These are phyloP conservation scores for Aporophyla nigra DNA, from an alignment of 2,888 invertebrate species.

Conservation along the genomic window DNA sequence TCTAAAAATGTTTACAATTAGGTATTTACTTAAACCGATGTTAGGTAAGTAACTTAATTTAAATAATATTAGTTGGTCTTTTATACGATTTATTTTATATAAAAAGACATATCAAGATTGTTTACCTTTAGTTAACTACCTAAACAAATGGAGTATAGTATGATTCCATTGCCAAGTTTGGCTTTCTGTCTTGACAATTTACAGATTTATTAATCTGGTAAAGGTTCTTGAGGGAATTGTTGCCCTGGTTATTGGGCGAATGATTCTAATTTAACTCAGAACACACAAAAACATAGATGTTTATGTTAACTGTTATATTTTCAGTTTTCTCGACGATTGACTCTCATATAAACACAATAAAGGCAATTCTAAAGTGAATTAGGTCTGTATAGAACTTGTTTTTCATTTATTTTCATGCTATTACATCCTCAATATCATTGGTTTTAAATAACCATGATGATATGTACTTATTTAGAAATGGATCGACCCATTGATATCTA, in stretches of 20 bases:
- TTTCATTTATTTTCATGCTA: slow-evolving; percentile 1
- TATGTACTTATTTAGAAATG: slow-evolving; percentile 23
- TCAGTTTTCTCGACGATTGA: neutral
- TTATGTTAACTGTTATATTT: neutral
- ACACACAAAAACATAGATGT: neutral
- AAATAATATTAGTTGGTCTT: too few species aligned
- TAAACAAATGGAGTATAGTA: too few species aligned
- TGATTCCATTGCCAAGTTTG: neutral
- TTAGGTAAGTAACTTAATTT: too few species aligned
- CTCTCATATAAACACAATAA: neutral
- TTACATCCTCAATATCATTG: slow-evolving; percentile 13
- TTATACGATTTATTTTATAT: too few species aligned
- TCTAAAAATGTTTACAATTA: too few species aligned
- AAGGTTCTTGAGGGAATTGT: too few species aligned
- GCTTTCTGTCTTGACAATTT: neutral
- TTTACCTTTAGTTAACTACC: too few species aligned
- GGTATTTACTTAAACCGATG: too few species aligned
- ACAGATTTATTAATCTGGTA: neutral
- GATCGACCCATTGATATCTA: slow-evolving; percentile 8
- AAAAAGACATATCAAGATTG: too few species aligned
- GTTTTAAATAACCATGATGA: slow-evolving; percentile 16
- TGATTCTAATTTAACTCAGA: neutral
- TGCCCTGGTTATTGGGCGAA: neutral
- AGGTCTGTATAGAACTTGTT: neutral
- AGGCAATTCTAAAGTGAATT: neutral